Evolutionary conservation across 2,797 vertebrate species (phyloP).

Genomic region (Helicolenus hilgendorfi): DNA sequence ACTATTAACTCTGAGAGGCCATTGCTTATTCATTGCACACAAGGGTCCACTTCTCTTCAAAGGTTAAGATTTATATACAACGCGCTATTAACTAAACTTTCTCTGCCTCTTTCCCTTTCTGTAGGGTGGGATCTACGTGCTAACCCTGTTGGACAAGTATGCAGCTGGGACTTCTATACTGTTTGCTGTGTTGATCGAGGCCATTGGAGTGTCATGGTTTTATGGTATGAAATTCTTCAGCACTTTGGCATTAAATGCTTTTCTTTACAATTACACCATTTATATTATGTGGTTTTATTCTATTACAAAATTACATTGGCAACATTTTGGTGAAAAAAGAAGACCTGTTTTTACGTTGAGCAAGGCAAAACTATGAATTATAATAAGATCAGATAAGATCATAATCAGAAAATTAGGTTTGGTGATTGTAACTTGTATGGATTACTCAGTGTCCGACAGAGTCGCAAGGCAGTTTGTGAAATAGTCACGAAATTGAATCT

Average conservation of each 20-base stretch:
- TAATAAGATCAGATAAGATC: not conserved
- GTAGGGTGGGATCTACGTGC: conserved; percentile 97
- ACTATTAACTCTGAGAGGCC: not conserved
- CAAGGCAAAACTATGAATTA: not conserved
- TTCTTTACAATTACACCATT: not conserved
- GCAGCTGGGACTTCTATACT: conserved; percentile 98
- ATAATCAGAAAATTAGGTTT: not conserved
- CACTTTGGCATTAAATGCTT: not conserved
- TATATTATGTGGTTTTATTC: not conserved
- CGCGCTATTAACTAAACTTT: not conserved
- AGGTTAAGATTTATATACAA: not conserved
- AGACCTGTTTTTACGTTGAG: not conserved
- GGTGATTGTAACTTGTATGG: not conserved
- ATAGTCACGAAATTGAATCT: not conserved
- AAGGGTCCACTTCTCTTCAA: conserved; percentile 10
- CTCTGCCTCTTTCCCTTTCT: conserved; percentile 9
- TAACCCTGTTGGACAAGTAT: conserved; percentile 96
- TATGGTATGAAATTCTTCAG: conserved; percentile 91
- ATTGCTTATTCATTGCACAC: not conserved
- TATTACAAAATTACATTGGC: not conserved
- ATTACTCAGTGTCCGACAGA: not conserved
- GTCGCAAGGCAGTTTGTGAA: not conserved
- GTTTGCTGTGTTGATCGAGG: conserved; percentile 97
- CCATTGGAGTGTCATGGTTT: conserved; percentile 99
- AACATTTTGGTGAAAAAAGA: not conserved